These are phyloP conservation scores for Proteles cristata DNA, from an alignment of 2,113 vertebrate species.

Conservation along the genomic window DNA sequence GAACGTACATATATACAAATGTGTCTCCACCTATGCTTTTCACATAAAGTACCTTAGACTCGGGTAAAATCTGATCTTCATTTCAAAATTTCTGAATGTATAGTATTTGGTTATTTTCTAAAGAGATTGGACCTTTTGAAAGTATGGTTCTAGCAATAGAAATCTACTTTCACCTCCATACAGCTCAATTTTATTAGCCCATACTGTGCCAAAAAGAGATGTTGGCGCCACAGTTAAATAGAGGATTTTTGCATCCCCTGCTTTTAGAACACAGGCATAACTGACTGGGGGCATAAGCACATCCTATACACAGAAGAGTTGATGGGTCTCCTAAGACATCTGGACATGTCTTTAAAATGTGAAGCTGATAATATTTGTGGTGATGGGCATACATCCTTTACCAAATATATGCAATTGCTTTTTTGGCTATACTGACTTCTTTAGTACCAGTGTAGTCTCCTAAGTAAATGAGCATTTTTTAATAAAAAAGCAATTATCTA, in stretches of 20 bases:
- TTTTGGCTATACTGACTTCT: conserved; percentile 1
- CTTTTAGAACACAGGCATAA: neutral
- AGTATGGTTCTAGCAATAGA: neutral
- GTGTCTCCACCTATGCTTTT: neutral
- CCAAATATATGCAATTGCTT: neutral
- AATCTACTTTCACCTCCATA: neutral
- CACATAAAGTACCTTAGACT: neutral
- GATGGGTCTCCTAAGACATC: neutral
- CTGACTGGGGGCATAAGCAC: neutral
- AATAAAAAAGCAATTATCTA: conserved; percentile 44
- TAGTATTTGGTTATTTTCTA: conserved; percentile 58
- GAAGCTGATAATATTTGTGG: neutral
- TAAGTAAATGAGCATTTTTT: conserved; percentile 39
- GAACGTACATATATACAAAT: neutral
- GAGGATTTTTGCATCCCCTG: neutral
- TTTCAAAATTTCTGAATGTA: conserved; percentile 15
- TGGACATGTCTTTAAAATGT: neutral
- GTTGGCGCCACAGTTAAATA: neutral
- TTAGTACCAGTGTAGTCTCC: neutral
- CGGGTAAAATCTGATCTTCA: neutral
- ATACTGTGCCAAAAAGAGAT: neutral
- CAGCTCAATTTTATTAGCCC: neutral
- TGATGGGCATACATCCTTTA: neutral
- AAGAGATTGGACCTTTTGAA: neutral
- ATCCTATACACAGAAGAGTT: neutral